phyloP scores from a whole-genome alignment of 2,888 invertebrate species.

The Callinectes sapidus region DNA sequence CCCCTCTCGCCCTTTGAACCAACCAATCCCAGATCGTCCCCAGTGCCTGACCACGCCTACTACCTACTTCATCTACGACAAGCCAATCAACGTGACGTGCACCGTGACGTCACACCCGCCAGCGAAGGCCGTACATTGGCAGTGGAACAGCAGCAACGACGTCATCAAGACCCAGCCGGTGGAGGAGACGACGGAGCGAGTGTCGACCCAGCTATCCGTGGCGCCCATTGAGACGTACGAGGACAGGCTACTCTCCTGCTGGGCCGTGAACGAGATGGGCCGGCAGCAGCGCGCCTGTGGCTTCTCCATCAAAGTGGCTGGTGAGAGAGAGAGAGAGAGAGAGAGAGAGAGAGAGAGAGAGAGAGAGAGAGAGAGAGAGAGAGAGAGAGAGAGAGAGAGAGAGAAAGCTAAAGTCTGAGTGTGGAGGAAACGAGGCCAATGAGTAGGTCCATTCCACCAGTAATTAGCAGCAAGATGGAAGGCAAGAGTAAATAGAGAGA shows the following conservation, averaged over 20 bases:
- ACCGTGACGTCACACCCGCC: conserved; percentile 66
- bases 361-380: conserved; percentile 8
- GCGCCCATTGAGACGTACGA: conserved; percentile 67
- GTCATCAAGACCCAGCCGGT: conserved; percentile 60
- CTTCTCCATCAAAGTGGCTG: conserved; percentile 28
- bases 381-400: conserved; percentile 12
- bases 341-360: neutral
- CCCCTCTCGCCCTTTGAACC: neutral
- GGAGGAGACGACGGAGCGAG: conserved; percentile 34
- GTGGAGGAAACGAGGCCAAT: conserved; percentile 18
- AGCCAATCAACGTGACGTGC: conserved; percentile 71
- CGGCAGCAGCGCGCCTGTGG: conserved; percentile 51
- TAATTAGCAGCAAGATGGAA: conserved; percentile 5
- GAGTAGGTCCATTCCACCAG: conserved; percentile 12
- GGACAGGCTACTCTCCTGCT: conserved; percentile 65
- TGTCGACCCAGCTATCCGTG: conserved; percentile 58
- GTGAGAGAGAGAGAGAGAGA: neutral
- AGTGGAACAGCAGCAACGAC: conserved; percentile 66
- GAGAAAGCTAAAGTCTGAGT: neutral
- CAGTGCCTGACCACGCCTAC: conserved; percentile 65
- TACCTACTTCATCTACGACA: conserved; percentile 70
- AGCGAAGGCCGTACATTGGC: conserved; percentile 63
- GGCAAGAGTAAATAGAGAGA: neutral
- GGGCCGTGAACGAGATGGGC: conserved; percentile 68
- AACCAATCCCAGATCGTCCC: conserved; percentile 61